Conservation (phyloP, 2,113 vertebrate species). For the Mohoua ochrocephala region DNA sequence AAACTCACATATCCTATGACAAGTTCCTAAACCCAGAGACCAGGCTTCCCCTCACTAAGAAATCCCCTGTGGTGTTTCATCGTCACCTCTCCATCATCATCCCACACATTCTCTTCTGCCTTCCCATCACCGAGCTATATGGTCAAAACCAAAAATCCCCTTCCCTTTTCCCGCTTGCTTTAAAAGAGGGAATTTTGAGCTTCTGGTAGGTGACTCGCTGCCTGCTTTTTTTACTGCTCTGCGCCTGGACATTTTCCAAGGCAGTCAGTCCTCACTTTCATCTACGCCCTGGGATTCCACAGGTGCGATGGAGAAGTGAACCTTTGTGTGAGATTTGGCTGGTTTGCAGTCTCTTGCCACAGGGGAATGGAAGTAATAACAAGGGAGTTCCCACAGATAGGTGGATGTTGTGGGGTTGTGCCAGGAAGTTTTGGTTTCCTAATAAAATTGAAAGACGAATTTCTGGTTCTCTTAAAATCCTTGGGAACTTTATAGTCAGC, state of each 20-base stretch:
- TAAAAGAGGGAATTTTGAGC: not conserved
- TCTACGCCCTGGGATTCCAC: not conserved
- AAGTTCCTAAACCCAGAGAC: not conserved
- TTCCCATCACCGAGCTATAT: not conserved
- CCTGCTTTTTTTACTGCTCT: not conserved
- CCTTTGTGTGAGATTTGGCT: constrained; percentile 45
- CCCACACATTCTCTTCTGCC: not conserved
- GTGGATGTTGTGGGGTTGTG: not conserved
- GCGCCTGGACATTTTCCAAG: not conserved
- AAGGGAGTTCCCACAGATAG: constrained; percentile 46
- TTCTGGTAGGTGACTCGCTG: not conserved
- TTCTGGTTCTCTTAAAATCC: not conserved
- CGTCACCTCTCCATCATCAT: not conserved
- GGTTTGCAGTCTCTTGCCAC: not conserved
- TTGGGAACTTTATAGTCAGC: not conserved
- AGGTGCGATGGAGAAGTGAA: constrained; percentile 8
- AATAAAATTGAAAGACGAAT: not conserved
- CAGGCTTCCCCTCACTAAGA: not conserved
- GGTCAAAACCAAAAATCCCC: not conserved
- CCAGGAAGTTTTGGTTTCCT: constrained; percentile 37
- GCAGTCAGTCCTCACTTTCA: not conserved
- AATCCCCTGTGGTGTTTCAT: not conserved
- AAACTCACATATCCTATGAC: fast-evolving
- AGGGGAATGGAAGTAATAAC: constrained; percentile 32
- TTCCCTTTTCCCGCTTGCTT: fast-evolving